Evolutionary conservation across 2,113 vertebrate species (phyloP), one percentile per base, ranked within the genome.

Genomic region (Collichthys lucidus): DNA sequence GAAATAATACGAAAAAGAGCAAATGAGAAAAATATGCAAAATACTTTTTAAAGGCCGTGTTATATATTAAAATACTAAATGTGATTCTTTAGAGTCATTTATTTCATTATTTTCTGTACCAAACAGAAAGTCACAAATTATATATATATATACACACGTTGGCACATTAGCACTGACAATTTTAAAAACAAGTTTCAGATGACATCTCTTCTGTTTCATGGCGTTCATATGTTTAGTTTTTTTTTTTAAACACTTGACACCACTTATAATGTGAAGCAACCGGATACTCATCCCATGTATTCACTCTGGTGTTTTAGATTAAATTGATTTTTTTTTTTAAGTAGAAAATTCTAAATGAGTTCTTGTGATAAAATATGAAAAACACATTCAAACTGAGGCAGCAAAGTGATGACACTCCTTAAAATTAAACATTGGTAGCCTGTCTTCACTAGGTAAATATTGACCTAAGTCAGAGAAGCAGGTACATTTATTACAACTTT

Each of bases 351-450:
- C 0, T 0, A 10, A 73, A 1, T 49, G 10, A 26, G 26, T 24
- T 17, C 2, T 55, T 55, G 2, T 40, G 35, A 31, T 70, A n/a
- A 75, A 71, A 66, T 24, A 14, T 22, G 6, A 67, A 31, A 74
- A 31, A 35, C 11, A 60, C 9, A 40, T 35, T 62, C 4, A 19
- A 20, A 55, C 24, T 24, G 31, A 50, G 4, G 44, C 22, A 50
- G 1, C 29, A 40, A 55, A 63, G 24, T 22, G 56, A 57, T 19
- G n/a, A 71, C 24, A 85, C 35, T 60, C 46, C 65, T 49, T 74
- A 4, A 44, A 64, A 49, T 44, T 16, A 52, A 65, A 64, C 17
- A 46, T 3, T 46, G 3, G 1, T 26, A 4, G 11, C 53, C 11
- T 65, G 26, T 22, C 17, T 56, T 16, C 35, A 29, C n/a, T 9